Conservation (phyloP, 1,140 invertebrate genomes). For the Phymastichus coffea region DNA sequence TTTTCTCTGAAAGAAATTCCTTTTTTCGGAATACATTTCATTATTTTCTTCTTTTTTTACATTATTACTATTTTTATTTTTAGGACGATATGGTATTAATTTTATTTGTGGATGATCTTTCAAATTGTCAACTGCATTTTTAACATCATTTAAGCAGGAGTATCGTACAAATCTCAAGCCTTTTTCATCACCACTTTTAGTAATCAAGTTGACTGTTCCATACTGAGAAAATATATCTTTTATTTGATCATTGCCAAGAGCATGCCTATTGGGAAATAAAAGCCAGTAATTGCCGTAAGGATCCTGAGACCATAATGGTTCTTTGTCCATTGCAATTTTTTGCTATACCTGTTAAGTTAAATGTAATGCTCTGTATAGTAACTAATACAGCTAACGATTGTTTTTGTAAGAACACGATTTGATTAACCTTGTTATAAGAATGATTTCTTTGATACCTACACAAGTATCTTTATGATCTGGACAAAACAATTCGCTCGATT, state of each 20-base stretch:
- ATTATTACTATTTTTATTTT: conserved; percentile 15
- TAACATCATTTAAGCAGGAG: conserved; percentile 19
- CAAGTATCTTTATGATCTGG: too few relatives aligned
- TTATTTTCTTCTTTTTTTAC: neutral
- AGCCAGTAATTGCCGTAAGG: conserved; percentile 24
- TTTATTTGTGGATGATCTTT: conserved; percentile 20
- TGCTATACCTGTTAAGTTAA: too few relatives aligned
- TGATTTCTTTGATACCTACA: too few relatives aligned
- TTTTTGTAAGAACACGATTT: too few relatives aligned
- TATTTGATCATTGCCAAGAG: conserved; percentile 27
- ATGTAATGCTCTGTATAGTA: too few relatives aligned
- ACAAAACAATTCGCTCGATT: too few relatives aligned
- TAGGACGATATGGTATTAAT: too few relatives aligned
- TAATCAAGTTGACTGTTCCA: conserved; percentile 19
- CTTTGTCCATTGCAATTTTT: neutral
- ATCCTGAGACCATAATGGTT: conserved; percentile 1
- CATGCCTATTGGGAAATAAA: conserved; percentile 33
- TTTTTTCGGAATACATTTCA: too few relatives aligned
- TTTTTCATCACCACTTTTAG: conserved; percentile 27
- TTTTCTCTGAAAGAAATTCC: neutral
- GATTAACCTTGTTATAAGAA: too few relatives aligned
- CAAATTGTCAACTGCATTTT: conserved; percentile 27
- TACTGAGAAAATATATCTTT: conserved; percentile 27
- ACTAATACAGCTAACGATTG: too few relatives aligned
- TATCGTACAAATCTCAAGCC: conserved; percentile 37